Percentiles rank a stretch among this genome's conserved stretches.
Evolutionary conservation across 2,797 vertebrate species (phyloP).

Genomic region (Nannoperca obscura): DNA sequence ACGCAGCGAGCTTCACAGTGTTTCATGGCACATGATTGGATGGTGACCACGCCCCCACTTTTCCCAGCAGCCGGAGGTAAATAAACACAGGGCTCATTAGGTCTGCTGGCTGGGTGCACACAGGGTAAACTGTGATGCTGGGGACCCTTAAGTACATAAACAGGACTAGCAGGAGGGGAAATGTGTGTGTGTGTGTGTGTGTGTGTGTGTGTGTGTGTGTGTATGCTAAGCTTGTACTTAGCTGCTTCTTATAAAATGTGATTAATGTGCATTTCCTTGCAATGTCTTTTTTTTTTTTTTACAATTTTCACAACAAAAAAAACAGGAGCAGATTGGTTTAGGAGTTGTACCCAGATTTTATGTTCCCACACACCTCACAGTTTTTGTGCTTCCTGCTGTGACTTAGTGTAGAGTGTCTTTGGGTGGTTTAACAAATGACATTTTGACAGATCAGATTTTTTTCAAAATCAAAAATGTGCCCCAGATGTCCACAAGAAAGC

Average conservation of each 20-base stretch:
- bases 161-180: constrained; percentile 66
- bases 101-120: constrained; percentile 81
- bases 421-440: not conserved
- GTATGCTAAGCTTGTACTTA: not conserved
- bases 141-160: constrained; percentile 85
- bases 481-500: not conserved
- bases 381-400: not conserved
- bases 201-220: constrained; percentile 17
- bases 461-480: not conserved
- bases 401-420: too few species aligned
- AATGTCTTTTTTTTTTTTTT: too few species aligned
- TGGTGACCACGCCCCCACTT: constrained; percentile 54
- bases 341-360: not conserved
- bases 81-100: constrained; percentile 86
- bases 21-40: constrained; percentile 57
- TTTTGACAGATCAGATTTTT: not conserved
- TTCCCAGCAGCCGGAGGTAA: constrained; percentile 78
- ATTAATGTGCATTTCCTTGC: not conserved
- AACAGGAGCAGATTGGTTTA: not conserved
- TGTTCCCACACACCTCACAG: not conserved
- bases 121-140: constrained; percentile 87
- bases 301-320: too few species aligned
- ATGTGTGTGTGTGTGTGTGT: constrained; percentile 22
- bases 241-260: constrained; percentile 18
- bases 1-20: constrained; percentile 31